Evolutionary conservation across 2,888 invertebrate species (phyloP).

Genomic region (Prenolepis imparis): DNA sequence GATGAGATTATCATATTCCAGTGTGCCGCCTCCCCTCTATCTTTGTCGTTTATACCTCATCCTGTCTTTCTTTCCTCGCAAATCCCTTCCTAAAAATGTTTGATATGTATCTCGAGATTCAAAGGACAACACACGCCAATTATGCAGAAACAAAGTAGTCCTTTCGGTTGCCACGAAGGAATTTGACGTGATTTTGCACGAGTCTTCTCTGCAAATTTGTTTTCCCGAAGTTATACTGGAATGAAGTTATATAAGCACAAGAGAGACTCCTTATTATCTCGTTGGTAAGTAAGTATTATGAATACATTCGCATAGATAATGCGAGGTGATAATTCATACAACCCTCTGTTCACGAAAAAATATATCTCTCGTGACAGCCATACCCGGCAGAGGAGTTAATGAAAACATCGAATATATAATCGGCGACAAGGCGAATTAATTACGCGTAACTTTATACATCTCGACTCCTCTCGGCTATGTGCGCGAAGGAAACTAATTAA

Average conservation of each 20-base stretch:
- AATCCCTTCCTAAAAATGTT: constrained; percentile 52
- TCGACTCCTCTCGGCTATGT: constrained; percentile 9
- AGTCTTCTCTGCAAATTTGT: background rate
- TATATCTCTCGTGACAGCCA: background rate
- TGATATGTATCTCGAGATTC: constrained; percentile 59
- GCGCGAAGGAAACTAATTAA: constrained; percentile 44
- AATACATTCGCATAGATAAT: background rate
- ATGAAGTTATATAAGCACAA: background rate
- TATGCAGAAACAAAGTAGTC: constrained; percentile 8
- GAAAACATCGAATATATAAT: constrained; percentile 44
- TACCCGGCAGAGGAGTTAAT: constrained; percentile 15
- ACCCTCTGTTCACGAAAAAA: background rate
- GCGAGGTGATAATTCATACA: constrained; percentile 7
- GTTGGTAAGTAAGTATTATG: background rate
- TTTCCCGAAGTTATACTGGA: background rate
- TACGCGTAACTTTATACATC: constrained; percentile 41
- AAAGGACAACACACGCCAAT: constrained; percentile 2
- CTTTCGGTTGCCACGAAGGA: background rate
- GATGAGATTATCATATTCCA: constrained; percentile 66
- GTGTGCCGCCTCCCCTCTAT: background rate
- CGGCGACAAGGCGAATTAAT: constrained; percentile 50
- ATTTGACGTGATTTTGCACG: background rate
- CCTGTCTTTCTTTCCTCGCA: background rate
- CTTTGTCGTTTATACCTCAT: constrained; percentile 16
- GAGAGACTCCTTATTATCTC: no score